Evolutionary conservation across 1,140 invertebrate genomes (phyloP).

Genomic region (Drosophila gunungcola): DNA sequence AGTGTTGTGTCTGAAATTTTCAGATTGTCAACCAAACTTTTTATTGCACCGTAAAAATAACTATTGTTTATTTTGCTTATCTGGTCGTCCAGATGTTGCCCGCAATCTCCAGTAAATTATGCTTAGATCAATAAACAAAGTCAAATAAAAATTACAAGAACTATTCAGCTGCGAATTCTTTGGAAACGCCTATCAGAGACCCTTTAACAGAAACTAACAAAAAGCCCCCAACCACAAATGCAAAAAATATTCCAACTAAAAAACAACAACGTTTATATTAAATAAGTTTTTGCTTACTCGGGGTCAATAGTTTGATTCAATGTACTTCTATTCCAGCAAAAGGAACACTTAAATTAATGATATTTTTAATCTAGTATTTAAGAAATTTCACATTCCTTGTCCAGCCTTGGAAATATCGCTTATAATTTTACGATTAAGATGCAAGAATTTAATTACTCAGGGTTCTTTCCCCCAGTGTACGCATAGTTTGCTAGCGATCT

Average conservation of each 20-base stretch:
- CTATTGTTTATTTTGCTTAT: not conserved
- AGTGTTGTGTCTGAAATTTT: not conserved
- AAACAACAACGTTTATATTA: too few relatives aligned
- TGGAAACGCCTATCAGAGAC: conserved; percentile 7
- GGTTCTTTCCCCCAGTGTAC: conserved; percentile 17
- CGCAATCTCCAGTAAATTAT: not conserved
- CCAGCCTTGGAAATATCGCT: not conserved
- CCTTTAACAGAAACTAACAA: conserved; percentile 7
- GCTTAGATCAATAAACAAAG: conserved; percentile 7
- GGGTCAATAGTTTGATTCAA: too few relatives aligned
- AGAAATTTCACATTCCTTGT: too few relatives aligned
- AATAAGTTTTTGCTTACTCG: too few relatives aligned
- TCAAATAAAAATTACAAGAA: not conserved
- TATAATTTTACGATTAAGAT: too few relatives aligned
- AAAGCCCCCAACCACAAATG: not conserved
- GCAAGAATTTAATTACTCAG: not conserved
- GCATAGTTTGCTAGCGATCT: conserved; percentile 20
- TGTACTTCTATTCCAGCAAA: too few relatives aligned
- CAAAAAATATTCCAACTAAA: too few relatives aligned
- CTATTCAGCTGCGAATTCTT: conserved; percentile 1
- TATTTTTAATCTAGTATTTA: too few relatives aligned
- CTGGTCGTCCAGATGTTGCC: too few relatives aligned
- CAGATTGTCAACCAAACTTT: too few relatives aligned
- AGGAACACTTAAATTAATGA: too few relatives aligned
- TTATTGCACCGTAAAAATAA: not conserved